Evolutionary conservation across 2,888 invertebrate genomes (phyloP).

Genomic region (Lissonota sp.): DNA sequence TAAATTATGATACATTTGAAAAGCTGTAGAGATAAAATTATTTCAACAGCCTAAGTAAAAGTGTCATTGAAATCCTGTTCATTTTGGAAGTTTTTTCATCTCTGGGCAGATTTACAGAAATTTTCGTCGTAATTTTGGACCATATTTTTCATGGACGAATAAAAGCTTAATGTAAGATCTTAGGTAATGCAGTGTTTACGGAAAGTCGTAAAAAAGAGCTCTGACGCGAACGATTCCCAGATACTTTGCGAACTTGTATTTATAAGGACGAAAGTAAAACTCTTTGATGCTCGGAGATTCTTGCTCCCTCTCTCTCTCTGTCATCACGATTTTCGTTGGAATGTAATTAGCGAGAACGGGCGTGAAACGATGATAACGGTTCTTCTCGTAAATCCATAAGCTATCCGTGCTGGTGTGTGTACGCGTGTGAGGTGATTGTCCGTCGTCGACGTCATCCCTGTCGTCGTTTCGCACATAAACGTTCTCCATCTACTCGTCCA

Average conservation of each 20-base stretch:
- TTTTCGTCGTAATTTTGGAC: too few relatives aligned
- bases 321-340: slow-evolving; percentile 49
- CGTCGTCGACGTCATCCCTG: slow-evolving; percentile 47
- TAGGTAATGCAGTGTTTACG: slow-evolving; percentile 48
- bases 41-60: too few relatives aligned
- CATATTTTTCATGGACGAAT: too few relatives aligned
- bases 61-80: too few relatives aligned
- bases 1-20: slow-evolving; percentile 1
- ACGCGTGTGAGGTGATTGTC: slow-evolving; percentile 57
- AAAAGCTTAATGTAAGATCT: slow-evolving; percentile 25
- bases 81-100: too few relatives aligned
- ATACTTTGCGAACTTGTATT: not conserved
- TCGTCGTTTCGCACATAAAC: slow-evolving; percentile 38
- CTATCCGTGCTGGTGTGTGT: slow-evolving; percentile 10
- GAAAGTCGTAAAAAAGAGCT: slow-evolving; percentile 47
- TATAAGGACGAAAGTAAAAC: slow-evolving; percentile 17
- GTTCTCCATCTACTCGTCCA: slow-evolving; percentile 19
- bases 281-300: slow-evolving; percentile 34
- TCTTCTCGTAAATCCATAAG: slow-evolving; percentile 71
- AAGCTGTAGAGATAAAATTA: too few relatives aligned
- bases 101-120: too few relatives aligned
- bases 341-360: slow-evolving; percentile 74
- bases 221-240: slow-evolving; percentile 43
- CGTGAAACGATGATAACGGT: slow-evolving; percentile 71
- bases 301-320: slow-evolving; percentile 24